phyloP scores from a whole-genome alignment of 1,140 invertebrate genomes.

The Laodelphax striatellus region DNA sequence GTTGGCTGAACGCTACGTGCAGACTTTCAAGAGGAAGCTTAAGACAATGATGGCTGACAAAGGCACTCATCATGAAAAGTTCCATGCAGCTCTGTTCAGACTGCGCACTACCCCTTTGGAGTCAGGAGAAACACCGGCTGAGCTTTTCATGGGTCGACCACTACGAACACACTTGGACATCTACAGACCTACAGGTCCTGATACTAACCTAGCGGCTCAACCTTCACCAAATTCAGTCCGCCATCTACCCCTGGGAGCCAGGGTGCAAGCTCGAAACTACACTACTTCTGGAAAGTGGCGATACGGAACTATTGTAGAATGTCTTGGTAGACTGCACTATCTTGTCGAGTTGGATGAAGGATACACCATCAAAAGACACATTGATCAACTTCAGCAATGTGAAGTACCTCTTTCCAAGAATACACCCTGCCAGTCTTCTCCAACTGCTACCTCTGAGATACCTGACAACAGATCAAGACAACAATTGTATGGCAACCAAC shows the following conservation, averaged over 20 bases:
- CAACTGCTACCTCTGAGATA: too few relatives aligned
- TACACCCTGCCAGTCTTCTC: too few relatives aligned
- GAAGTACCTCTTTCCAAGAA: too few relatives aligned
- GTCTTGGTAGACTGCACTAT: not conserved
- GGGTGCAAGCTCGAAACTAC: not conserved
- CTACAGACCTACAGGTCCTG: not conserved
- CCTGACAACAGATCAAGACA: too few relatives aligned
- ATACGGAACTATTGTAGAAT: not conserved
- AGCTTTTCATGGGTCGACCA: constrained; percentile 1
- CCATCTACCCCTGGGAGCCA: not conserved
- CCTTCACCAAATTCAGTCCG: too few relatives aligned
- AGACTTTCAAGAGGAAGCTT: constrained; percentile 27
- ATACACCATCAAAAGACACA: not conserved
- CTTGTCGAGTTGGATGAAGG: not conserved
- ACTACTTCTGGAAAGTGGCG: not conserved
- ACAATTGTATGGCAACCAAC: too few relatives aligned
- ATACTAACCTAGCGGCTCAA: too few relatives aligned
- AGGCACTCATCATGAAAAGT: not conserved
- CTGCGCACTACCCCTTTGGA: constrained; percentile 4
- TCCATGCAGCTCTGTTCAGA: not conserved
- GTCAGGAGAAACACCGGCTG: not conserved
- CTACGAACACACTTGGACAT: not conserved
- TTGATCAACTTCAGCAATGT: too few relatives aligned
- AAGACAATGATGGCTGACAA: constrained; percentile 19
- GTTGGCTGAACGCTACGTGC: constrained; percentile 26